A percentile compares a stretch with the other conserved stretches of the same genome.
phyloP scores from a whole-genome alignment of 2,113 vertebrate genomes.

The Chaenogobius annularis region DNA sequence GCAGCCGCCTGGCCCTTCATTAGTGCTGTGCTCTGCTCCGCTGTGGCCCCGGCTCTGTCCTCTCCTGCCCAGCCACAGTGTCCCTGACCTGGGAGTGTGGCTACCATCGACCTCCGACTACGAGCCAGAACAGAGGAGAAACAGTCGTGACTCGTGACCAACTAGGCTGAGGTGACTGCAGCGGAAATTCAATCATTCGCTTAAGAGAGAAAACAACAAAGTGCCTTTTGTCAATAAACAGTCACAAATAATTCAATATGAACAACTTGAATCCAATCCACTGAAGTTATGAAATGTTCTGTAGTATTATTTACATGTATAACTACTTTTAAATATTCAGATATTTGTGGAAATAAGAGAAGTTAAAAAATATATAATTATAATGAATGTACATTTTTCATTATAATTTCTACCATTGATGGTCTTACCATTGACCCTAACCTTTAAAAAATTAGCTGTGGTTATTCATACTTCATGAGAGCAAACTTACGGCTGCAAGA shows the following conservation, averaged over 20 bases:
- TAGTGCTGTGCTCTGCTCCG: slow-evolving; percentile 41
- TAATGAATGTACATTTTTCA: not conserved
- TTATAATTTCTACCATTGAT: not conserved
- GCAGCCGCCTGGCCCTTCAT: slow-evolving; percentile 56
- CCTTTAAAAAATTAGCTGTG: too few relatives aligned
- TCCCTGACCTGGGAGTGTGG: slow-evolving; percentile 64
- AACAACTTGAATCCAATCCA: not conserved
- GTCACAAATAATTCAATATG: not conserved
- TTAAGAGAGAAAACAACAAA: slow-evolving; percentile 14
- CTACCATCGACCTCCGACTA: slow-evolving; percentile 37
- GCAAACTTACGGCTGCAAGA: too few relatives aligned
- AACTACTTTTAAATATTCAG: too few relatives aligned
- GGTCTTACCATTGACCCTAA: too few relatives aligned
- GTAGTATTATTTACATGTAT: not conserved
- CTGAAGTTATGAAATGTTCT: not conserved
- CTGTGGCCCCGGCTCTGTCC: slow-evolving; percentile 41
- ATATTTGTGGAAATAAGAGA: too few relatives aligned
- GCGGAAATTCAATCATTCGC: slow-evolving; percentile 16
- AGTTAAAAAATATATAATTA: not conserved
- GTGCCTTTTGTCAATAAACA: not conserved
- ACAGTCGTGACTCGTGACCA: slow-evolving; percentile 5
- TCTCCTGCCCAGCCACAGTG: slow-evolving; percentile 57
- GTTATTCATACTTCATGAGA: too few relatives aligned
- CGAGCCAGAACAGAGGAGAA: slow-evolving; percentile 37
- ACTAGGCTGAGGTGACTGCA: not conserved